Percentiles rank a stretch among this genome's conserved stretches.
Conservation (phyloP, 2,888 invertebrate genomes). For the Drosophila borealis region DNA sequence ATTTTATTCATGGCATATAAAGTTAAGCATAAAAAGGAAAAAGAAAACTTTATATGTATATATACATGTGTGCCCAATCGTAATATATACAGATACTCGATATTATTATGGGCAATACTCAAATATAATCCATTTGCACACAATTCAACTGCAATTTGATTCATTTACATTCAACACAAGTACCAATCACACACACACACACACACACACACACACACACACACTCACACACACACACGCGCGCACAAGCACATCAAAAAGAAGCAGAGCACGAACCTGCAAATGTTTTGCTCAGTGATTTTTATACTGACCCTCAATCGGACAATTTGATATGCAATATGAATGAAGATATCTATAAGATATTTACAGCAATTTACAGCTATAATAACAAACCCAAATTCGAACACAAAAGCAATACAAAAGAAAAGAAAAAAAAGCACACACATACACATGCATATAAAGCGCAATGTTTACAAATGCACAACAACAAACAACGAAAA, state of each 20-base stretch:
- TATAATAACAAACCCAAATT: constrained; percentile 49
- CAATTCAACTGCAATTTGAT: constrained; percentile 19
- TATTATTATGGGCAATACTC: not conserved
- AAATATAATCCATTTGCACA: constrained; percentile 9
- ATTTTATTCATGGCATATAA: no score
- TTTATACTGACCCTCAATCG: constrained; percentile 20
- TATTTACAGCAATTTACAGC: constrained; percentile 57
- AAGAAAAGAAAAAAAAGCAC: not conserved
- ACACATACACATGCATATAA: not conserved
- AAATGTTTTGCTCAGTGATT: constrained; percentile 27
- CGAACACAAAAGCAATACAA: not conserved
- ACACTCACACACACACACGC: not conserved
- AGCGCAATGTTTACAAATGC: constrained; percentile 24
- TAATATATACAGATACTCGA: not conserved
- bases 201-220: not conserved
- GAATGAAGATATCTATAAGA: constrained; percentile 48
- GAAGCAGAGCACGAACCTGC: not conserved
- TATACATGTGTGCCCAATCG: no score
- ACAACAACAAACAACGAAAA: constrained; percentile 1
- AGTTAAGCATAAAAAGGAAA: not conserved
- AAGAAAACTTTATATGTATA: not conserved
- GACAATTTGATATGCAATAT: constrained; percentile 47
- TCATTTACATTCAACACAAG: constrained; percentile 29
- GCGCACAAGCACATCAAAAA: not conserved
- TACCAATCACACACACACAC: constrained; percentile 20